These are phyloP conservation scores for Drosophila ohnishii DNA, from an alignment of 1,140 invertebrate species.

Conservation along the genomic window DNA sequence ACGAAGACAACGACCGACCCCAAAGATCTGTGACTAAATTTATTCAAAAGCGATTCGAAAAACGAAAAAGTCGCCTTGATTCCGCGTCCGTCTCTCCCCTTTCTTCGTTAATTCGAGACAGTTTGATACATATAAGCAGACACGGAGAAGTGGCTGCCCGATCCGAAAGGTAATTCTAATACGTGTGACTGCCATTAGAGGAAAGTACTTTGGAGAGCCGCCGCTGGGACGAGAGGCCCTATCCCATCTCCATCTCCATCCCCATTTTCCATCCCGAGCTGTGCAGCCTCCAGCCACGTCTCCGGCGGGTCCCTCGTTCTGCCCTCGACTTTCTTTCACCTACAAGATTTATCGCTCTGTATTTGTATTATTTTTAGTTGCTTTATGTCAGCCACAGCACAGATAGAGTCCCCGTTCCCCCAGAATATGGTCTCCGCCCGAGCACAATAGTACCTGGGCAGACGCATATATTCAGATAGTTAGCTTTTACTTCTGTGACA, in stretches of 20 bases:
- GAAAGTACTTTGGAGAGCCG: constrained; percentile 71
- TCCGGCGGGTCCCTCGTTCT: constrained; percentile 19
- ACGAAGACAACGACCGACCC: constrained; percentile 61
- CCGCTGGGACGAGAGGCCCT: constrained; percentile 8
- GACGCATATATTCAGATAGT: constrained; percentile 28
- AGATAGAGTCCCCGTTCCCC: constrained; percentile 38
- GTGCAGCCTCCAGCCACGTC: constrained; percentile 38
- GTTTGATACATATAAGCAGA: constrained; percentile 43
- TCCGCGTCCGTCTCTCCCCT: constrained; percentile 54
- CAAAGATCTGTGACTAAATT: constrained; percentile 78
- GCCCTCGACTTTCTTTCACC: constrained; percentile 72
- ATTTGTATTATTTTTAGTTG: constrained; percentile 83
- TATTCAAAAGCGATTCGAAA: constrained; percentile 78
- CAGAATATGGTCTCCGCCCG: neutral
- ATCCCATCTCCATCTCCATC: constrained; percentile 18
- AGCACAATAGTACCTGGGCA: constrained; percentile 34
- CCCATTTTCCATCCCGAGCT: constrained; percentile 9
- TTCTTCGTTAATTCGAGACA: constrained; percentile 66
- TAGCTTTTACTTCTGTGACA: constrained; percentile 37
- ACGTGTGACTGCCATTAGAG: constrained; percentile 76
- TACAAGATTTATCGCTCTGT: constrained; percentile 80
- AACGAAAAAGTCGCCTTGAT: constrained; percentile 66
- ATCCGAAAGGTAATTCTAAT: constrained; percentile 60
- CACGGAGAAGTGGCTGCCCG: constrained; percentile 41
- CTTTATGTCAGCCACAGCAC: constrained; percentile 70